Percentiles rank a stretch among this genome's conserved stretches.
These are phyloP conservation scores for Numenius arquata DNA, from an alignment of 2,113 vertebrate species.

Conservation along the genomic window DNA sequence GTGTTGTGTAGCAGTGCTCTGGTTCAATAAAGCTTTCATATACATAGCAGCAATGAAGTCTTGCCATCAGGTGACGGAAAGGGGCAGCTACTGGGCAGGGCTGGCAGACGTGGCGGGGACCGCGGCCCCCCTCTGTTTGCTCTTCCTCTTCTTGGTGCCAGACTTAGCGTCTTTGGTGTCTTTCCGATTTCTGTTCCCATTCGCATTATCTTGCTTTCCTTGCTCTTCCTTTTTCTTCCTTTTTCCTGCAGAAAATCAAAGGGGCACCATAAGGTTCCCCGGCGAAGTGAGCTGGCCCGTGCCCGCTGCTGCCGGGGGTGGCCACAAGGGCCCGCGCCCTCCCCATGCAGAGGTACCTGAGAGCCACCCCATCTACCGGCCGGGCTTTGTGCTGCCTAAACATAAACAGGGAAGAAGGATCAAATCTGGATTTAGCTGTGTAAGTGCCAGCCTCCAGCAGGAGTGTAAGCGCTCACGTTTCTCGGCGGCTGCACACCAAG, in stretches of 20 bases:
- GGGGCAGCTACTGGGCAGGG: conserved; percentile 75
- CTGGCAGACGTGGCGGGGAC: conserved; percentile 68
- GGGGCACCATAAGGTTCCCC: background rate
- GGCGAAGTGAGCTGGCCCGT: accelerated
- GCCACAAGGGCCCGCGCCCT: accelerated
- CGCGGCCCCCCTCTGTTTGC: conserved; percentile 73
- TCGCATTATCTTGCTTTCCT: conserved; percentile 68
- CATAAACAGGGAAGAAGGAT: background rate
- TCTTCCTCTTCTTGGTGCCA: conserved; percentile 79
- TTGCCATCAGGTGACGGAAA: background rate
- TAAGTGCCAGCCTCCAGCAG: background rate
- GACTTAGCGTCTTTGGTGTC: conserved; percentile 74
- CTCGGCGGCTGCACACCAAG: background rate
- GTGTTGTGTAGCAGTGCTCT: conserved; percentile 33
- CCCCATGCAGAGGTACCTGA: background rate
- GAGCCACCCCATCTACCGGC: background rate
- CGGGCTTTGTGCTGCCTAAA: background rate
- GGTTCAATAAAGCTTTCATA: conserved; percentile 68
- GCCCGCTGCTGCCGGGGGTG: accelerated
- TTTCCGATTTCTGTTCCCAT: conserved; percentile 73
- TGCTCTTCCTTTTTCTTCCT: conserved; percentile 75
- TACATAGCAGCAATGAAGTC: conserved; percentile 66
- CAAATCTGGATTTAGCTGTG: background rate
- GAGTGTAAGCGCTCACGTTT: background rate
- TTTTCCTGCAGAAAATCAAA: conserved; percentile 71